A percentile compares a stretch with the other conserved stretches of the same genome.
These are phyloP conservation scores for Peromyscus maniculatus DNA, from an alignment of 2,113 vertebrate genomes.

Conservation along the genomic window DNA sequence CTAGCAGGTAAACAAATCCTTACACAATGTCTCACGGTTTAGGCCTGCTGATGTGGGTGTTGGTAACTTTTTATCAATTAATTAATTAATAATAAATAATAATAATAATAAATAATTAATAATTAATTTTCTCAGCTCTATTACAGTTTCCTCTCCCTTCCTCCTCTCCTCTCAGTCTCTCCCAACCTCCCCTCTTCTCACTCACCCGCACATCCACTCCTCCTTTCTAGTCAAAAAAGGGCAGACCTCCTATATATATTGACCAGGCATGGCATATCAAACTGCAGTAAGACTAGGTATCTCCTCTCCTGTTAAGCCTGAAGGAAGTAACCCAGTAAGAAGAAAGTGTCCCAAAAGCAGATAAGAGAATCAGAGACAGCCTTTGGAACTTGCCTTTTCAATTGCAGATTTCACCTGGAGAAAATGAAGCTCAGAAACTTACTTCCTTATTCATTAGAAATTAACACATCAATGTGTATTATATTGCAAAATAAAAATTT, in stretches of 20 bases:
- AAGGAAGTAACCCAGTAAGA: neutral
- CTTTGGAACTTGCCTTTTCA: neutral
- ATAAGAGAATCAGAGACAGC: neutral
- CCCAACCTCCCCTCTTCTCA: neutral
- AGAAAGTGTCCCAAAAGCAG: neutral
- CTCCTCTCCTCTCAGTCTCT: neutral
- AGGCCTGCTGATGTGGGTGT: too few species aligned
- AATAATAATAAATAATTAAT: neutral
- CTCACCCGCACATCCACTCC: accelerated
- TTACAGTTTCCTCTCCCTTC: neutral
- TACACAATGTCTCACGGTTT: neutral
- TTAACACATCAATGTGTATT: neutral
- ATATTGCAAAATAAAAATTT: neutral
- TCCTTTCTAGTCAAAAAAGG: neutral
- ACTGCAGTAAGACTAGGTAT: neutral
- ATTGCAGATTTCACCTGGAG: neutral
- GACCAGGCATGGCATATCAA: neutral
- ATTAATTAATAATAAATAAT: too few species aligned
- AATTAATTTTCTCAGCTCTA: neutral
- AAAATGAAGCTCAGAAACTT: neutral
- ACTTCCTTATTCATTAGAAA: neutral
- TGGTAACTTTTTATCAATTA: neutral
- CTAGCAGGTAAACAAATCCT: neutral
- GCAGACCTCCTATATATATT: neutral
- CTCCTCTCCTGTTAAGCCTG: neutral